Base-by-base conservation (phyloP, 1,140 invertebrate species). In the Lasaia peninsularis region DNA sequence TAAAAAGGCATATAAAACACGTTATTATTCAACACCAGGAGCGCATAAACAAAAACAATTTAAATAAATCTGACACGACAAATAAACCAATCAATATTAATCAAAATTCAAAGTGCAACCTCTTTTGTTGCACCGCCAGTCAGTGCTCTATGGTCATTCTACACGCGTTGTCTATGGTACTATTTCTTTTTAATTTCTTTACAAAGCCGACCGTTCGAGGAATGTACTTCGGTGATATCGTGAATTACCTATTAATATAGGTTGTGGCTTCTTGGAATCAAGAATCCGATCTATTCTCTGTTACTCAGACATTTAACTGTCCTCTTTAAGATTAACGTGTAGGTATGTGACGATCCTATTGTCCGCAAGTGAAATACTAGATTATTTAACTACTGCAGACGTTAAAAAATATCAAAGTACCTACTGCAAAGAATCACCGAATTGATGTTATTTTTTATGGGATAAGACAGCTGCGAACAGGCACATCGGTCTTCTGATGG, bases 131-230 rank as follows among this genome's bases (percentile, higher is more conserved):
- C 56, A 58, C 10, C 16, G 14, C 14, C 50, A 34, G 16, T 58
- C 56, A 51, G 24, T 52, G 20, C 14, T 58, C 20, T 51, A 35
- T 58, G 56, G 20, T 37, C 56, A 51, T 48, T 51, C 33, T 18
- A 50, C 33, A 50, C 50, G 31, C 55, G 8, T 33, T 51, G 56
- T 58, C 56, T 58, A 58, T 58, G 56, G 32, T 58, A 20, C 56
- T 58, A 58, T 37, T 51, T 58, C 48, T 58, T 58, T 58, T 58
- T 58, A 52, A 58, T 58, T 58, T 58, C 56, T 49, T 58, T 58
- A 20, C 48, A 24, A 21, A 37, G 48, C 56, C 56, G 56, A 48
- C 11, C 7, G 56, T 55, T 55, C 55, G 55, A 49, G 37, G 37
- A 40, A 40, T 40, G 37, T 16, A 44, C 11, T 10, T 44, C 37